A percentile compares a stretch with the other conserved stretches of the same genome.
These are phyloP conservation scores for Ophioninae sp. DNA, from an alignment of 2,888 invertebrate species.

Conservation along the genomic window DNA sequence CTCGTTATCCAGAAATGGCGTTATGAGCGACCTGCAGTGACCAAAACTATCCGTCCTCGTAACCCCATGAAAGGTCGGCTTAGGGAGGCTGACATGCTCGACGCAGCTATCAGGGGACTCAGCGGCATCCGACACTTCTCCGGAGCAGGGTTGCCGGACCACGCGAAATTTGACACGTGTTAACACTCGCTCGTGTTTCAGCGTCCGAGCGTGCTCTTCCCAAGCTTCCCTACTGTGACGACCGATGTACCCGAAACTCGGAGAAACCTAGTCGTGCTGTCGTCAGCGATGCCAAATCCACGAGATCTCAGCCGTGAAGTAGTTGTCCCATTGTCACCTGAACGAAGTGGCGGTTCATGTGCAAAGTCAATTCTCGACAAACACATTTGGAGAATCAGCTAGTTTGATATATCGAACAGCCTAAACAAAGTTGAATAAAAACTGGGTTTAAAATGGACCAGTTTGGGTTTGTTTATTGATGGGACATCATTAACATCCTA, in stretches of 20 bases:
- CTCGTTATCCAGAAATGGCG: slow-evolving; percentile 48
- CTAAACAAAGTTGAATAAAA: background rate
- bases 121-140: slow-evolving; percentile 49
- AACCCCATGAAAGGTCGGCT: slow-evolving; percentile 42
- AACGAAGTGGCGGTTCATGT: background rate
- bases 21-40: background rate
- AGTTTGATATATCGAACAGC: background rate
- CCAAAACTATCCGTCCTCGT: slow-evolving; percentile 1
- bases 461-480: background rate
- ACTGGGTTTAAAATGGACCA: background rate
- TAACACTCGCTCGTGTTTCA: slow-evolving; percentile 56
- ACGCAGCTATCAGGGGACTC: slow-evolving; percentile 33
- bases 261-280: slow-evolving; percentile 54
- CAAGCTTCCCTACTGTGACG: slow-evolving; percentile 43
- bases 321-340: slow-evolving; percentile 25
- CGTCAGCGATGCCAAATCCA: slow-evolving; percentile 67
- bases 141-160: slow-evolving; percentile 53
- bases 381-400: background rate
- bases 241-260: slow-evolving; percentile 38
- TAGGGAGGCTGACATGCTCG: slow-evolving; percentile 5
- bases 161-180: slow-evolving; percentile 70
- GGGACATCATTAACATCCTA: background rate
- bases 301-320: slow-evolving; percentile 16
- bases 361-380: background rate
- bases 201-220: slow-evolving; percentile 47